A percentile compares a stretch with the other conserved stretches of the same genome.
These are phyloP conservation scores for Melieria omissa DNA, from an alignment of 2,888 invertebrate genomes.

Conservation along the genomic window DNA sequence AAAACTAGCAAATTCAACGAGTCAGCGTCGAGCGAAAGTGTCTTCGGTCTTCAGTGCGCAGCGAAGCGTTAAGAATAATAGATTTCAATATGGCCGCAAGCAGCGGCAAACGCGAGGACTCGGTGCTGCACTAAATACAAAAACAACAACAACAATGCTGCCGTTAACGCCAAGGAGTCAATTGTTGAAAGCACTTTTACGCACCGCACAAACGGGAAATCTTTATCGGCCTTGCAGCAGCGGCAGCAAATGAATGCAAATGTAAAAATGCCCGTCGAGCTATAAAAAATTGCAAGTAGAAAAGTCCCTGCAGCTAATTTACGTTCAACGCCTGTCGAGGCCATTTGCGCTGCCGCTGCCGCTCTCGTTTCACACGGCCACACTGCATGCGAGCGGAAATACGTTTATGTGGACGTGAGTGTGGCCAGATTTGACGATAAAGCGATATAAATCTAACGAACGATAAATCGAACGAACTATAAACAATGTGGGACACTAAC, in stretches of 20 bases:
- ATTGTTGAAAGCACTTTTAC: constrained; percentile 4
- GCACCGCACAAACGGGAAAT: no score
- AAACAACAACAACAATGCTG: neutral
- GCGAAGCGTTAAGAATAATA: constrained; percentile 48
- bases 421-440: no score
- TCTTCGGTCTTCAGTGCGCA: constrained; percentile 47
- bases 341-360: no score
- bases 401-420: no score
- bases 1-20: neutral
- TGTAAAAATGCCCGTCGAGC: neutral
- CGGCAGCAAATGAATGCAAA: neutral
- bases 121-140: neutral
- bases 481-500: no score
- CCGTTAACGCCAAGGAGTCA: no score
- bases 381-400: no score
- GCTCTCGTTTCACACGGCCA: no score
- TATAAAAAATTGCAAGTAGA: constrained; percentile 30
- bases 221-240: no score
- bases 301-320: constrained; percentile 31
- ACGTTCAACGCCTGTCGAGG: neutral
- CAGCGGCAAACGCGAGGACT: constrained; percentile 40
- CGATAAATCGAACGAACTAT: no score
- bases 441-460: no score
- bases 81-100: constrained; percentile 45
- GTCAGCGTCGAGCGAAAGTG: constrained; percentile 37